These are phyloP conservation scores for Marmota monax DNA, from an alignment of 2,113 vertebrate genomes.

Conservation along the genomic window DNA sequence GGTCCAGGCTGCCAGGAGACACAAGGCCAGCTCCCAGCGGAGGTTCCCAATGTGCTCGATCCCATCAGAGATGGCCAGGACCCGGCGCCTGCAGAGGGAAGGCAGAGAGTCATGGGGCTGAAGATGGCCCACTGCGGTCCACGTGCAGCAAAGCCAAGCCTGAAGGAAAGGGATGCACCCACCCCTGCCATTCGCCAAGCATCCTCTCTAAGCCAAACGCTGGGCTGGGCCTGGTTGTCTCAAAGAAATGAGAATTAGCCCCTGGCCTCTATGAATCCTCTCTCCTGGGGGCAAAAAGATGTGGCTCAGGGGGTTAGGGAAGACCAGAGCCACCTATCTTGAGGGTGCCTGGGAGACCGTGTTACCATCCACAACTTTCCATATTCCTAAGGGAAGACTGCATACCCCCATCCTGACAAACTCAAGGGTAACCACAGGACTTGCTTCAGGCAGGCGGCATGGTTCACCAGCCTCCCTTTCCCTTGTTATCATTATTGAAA, in stretches of 20 bases:
- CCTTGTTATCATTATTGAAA: neutral
- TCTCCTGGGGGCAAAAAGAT: too few relatives aligned
- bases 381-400: neutral
- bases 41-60: constrained; percentile 96
- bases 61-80: constrained; percentile 96
- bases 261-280: neutral
- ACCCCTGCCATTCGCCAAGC: rapidly evolving
- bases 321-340: neutral
- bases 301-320: neutral
- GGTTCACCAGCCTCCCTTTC: neutral
- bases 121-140: neutral
- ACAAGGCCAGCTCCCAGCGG: constrained; percentile 97
- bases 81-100: constrained; percentile 90
- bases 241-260: neutral
- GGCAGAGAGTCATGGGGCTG: constrained; percentile 7
- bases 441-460: neutral
- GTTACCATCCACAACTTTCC: neutral
- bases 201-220: neutral
- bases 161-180: rapidly evolving
- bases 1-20: constrained; percentile 97
- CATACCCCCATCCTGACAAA: neutral
- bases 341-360: rapidly evolving
- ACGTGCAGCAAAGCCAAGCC: neutral
- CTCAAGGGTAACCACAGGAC: neutral
- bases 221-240: rapidly evolving